phyloP scores from a whole-genome alignment of 2,113 vertebrate genomes.

The Tympanuchus pallidicinctus region DNA sequence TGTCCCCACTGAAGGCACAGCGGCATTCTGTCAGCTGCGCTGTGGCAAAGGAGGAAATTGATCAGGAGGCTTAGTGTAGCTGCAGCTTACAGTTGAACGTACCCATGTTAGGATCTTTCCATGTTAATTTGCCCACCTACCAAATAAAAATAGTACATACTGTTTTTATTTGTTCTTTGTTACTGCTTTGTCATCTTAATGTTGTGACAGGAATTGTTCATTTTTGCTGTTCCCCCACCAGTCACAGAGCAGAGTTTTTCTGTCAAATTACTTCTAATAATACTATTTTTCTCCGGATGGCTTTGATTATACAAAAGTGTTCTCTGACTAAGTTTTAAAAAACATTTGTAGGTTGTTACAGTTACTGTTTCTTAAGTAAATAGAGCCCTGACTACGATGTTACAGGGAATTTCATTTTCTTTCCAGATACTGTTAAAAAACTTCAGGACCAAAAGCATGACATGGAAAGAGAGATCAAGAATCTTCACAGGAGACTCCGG shows the following conservation, averaged over 20 bases:
- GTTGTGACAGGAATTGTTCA: neutral
- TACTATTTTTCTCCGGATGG: neutral
- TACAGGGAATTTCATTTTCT: neutral
- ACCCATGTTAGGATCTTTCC: neutral
- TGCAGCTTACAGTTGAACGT: neutral
- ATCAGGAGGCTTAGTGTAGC: neutral
- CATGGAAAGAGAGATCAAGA: constrained; percentile 97
- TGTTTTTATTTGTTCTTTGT: neutral
- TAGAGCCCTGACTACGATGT: neutral
- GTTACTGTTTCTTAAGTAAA: neutral
- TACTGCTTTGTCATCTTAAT: neutral
- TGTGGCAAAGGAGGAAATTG: neutral
- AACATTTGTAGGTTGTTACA: neutral
- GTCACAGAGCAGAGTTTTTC: neutral
- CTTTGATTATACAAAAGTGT: neutral
- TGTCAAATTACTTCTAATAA: neutral
- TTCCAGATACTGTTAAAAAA: constrained; percentile 92
- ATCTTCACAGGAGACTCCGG: constrained; percentile 91
- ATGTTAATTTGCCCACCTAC: neutral
- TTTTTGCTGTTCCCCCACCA: neutral
- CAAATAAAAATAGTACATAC: neutral
- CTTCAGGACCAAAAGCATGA: constrained; percentile 96
- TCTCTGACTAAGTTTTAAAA: neutral
- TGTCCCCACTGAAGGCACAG: neutral
- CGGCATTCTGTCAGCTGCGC: neutral